phyloP scores from a whole-genome alignment of 2,888 invertebrate genomes.

The Orthonychiurus folsomi region DNA sequence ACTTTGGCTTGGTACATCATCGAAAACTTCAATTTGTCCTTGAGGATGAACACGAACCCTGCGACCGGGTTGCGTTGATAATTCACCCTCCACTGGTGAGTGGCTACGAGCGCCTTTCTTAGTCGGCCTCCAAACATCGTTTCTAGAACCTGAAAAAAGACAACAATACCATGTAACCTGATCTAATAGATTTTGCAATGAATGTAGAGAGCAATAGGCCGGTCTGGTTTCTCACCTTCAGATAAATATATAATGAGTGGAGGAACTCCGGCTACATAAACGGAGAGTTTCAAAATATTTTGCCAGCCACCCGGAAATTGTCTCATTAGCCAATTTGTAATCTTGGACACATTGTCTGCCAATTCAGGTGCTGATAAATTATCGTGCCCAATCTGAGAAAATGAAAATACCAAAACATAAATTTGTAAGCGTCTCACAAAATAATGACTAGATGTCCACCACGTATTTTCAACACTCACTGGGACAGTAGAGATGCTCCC shows the following conservation, averaged over 20 bases:
- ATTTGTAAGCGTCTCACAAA: background rate
- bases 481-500: slow-evolving; percentile 29
- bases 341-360: slow-evolving; percentile 24
- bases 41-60: slow-evolving; percentile 23
- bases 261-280: slow-evolving; percentile 24
- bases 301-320: slow-evolving; percentile 35
- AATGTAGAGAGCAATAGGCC: background rate
- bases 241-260: slow-evolving; percentile 32
- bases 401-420: slow-evolving; percentile 12
- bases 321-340: slow-evolving; percentile 23
- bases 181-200: background rate
- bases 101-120: slow-evolving; percentile 10
- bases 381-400: slow-evolving; percentile 30
- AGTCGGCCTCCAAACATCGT: slow-evolving; percentile 18
- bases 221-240: slow-evolving; percentile 19
- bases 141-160: slow-evolving; percentile 21
- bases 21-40: slow-evolving; percentile 25
- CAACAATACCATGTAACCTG: background rate
- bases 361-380: slow-evolving; percentile 27
- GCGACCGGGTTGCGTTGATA: slow-evolving; percentile 28
- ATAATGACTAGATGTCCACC: no score
- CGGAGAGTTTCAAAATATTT: slow-evolving; percentile 29
- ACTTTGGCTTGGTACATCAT: slow-evolving; percentile 11
- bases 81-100: slow-evolving; percentile 25
- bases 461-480: no score